Conservation (phyloP, 2,797 vertebrate species). For the Ctenopoma kingsleyae region DNA sequence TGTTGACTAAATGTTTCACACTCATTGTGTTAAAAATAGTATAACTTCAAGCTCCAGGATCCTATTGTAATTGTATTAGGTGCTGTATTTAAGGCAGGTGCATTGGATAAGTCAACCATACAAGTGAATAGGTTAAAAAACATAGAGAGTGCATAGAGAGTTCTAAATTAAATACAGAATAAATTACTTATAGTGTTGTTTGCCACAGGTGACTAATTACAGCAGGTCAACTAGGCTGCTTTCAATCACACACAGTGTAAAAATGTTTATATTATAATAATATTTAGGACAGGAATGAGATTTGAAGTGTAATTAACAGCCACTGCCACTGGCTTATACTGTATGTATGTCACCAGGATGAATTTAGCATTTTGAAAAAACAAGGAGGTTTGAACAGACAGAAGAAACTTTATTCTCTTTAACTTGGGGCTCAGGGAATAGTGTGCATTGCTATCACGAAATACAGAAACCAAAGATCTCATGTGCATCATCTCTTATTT, state of each 20-base stretch:
- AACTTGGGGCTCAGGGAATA: constrained; percentile 43
- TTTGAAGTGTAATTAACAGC: constrained; percentile 16
- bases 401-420: constrained; percentile 18
- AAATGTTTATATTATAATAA: neutral
- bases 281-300: constrained; percentile 3
- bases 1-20: neutral
- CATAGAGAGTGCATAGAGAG: neutral
- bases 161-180: constrained; percentile 15
- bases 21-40: constrained; percentile 18
- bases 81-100: constrained; percentile 25
- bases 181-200: neutral
- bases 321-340: constrained; percentile 18
- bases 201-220: constrained; percentile 31
- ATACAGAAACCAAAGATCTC: constrained; percentile 50
- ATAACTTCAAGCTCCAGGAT: constrained; percentile 17
- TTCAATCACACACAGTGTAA: constrained; percentile 13
- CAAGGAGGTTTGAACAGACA: constrained; percentile 32
- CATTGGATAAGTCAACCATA: constrained; percentile 28
- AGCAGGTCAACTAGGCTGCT: constrained; percentile 12
- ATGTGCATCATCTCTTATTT: constrained; percentile 67
- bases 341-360: constrained; percentile 27
- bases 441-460: constrained; percentile 14
- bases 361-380: constrained; percentile 34
- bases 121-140: constrained; percentile 17
- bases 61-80: constrained; percentile 39